Evolutionary conservation across 1,140 invertebrate genomes (phyloP), one percentile per base, ranked within the genome.

Genomic region (Pissodes strobi): DNA sequence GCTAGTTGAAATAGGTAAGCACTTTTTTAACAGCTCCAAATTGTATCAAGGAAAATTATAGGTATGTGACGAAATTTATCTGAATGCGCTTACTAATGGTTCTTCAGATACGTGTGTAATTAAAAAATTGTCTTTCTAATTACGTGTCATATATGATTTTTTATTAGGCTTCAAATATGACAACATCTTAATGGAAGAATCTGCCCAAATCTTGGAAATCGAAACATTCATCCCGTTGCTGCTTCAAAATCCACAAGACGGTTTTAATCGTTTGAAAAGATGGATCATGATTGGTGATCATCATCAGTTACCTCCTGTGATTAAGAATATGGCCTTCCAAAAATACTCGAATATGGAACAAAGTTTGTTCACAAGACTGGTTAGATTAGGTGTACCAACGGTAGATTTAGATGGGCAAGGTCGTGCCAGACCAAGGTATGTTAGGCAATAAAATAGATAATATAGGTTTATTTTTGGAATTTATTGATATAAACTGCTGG

Each of bases 251-350:
- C 96, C 97, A 0, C 88, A 98, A 75, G 95, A 99, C 76, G 96
- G 96, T 1, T 89, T 89, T 39, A 99, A 97, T 79, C 86, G 97
- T 1, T 79, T 99, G 23, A 99, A 99, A 80, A 86, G 98, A 10
- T 99, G 98, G 97, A 98, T 99, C 52, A 99, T 99, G 98, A 99
- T 99, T 75, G 98, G 97, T 4, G 97, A 99, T 82, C 98, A 99
- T 79, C 95, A 99, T 81, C 98, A 99, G 79, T 82, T 99, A 66
- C 98, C 98, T 0, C 98, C 98, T 0, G 95, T 99, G 8, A 98
- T 99, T 30, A 99, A 99, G 79, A 99, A 99, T 77, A 98, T 99
- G 93, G 97, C 97, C 12, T 99, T 99, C 79, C 96, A 99, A 80
- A 99, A 99, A 77, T 99, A 97, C 79, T 97, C 94, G 4, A 99